Conservation (phyloP, 2,797 vertebrate genomes). For the Vultur gryphus region DNA sequence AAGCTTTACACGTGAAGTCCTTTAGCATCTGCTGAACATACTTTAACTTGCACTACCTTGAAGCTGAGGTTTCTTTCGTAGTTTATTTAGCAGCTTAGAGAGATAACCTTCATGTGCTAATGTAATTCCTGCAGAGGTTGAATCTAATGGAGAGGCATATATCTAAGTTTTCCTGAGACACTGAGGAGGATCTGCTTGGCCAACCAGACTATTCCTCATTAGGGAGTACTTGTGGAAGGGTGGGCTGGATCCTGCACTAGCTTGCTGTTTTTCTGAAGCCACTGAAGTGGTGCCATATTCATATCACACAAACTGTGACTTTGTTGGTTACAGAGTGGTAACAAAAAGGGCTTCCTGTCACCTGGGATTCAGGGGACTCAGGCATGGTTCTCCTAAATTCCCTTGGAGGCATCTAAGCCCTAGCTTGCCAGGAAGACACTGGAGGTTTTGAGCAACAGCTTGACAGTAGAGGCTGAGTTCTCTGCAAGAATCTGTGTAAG, state of each 20-base stretch:
- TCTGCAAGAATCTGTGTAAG: background rate
- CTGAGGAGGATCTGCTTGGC: background rate
- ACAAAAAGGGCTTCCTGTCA: background rate
- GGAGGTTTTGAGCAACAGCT: background rate
- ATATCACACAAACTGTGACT: background rate
- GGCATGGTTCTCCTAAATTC: background rate
- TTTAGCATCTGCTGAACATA: background rate
- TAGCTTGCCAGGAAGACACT: background rate
- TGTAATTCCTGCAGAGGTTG: background rate
- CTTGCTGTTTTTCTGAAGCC: background rate
- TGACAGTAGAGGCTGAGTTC: background rate
- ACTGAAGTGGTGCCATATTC: background rate
- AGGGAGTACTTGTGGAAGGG: background rate
- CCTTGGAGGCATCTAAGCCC: background rate
- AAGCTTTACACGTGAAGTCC: background rate
- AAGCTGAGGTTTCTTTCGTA: background rate
- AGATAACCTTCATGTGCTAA: background rate
- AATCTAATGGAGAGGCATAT: background rate
- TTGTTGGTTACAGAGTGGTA: background rate
- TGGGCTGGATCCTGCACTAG: background rate
- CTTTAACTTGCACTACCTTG: background rate
- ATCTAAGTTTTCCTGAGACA: background rate
- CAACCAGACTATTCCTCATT: background rate
- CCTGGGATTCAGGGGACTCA: background rate
- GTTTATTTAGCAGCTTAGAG: background rate